Base-by-base conservation (phyloP, 2,113 vertebrate genomes). In the Protobothrops mucrosquamatus region DNA sequence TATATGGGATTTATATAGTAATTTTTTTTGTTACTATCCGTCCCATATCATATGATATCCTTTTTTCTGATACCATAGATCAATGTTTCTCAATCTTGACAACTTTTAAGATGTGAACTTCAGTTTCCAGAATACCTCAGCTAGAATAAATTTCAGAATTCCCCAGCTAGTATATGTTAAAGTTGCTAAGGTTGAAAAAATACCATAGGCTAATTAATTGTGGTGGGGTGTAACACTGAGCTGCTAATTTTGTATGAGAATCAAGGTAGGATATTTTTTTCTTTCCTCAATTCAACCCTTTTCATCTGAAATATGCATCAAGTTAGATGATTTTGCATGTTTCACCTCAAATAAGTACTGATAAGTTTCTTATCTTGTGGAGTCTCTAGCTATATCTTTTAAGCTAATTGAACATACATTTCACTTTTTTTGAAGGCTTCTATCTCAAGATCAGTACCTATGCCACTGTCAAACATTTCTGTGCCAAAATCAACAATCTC, bases 401-500 rank as follows among this genome's bases (percentile, higher is more conserved):
- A 92, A 92, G 74, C 90, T 23, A 9, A 91, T 74, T 20, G 51
- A 26, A 43, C 15, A 85, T 94, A 48, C 87, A 39, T 91, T 12
- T 94, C 94, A 26, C 96, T 43, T 95, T 2, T 91, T 20, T 96
- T 95, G 18, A 96, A 98, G 98, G 96, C 98, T 94, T 97, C 98
- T 96, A 96, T 97, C 96, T 97, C 97, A 93, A 98, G 99, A 96
- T 98, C 98, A 87, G 96, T 98, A 94, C 97, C 98, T 48, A 97
- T 98, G 94, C 98, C 98, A 88, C 94, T 98, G 94, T 98, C 98
- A 93, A 97, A 97, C 91, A 97, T 99, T 97, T 98, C 99, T 56
- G 98, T 98, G 97, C 98, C 99, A 96, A 99, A 98, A 97, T 98
- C 98, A 87, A 93, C 98, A 90, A 97, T 98, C 96, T 98, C 98